Conservation (phyloP, 2,113 vertebrate genomes). For the Dryoscopus gambensis region DNA sequence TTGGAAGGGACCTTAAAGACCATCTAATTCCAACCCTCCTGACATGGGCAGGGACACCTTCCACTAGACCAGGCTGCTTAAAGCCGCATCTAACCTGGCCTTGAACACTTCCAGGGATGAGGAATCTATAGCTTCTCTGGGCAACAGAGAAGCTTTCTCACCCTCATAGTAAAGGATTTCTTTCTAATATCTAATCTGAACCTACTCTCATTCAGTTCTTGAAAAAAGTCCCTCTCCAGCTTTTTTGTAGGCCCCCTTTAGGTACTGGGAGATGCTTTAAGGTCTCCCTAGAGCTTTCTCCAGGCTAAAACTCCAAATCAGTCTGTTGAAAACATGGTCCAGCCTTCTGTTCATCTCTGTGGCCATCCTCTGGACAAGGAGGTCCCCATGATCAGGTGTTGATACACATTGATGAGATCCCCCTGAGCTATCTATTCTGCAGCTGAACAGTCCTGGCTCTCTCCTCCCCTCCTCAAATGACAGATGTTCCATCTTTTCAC, state of each 20-base stretch:
- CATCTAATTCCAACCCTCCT: neutral
- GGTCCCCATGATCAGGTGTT: neutral
- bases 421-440: neutral
- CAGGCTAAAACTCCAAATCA: neutral
- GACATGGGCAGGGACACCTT: rapidly evolving
- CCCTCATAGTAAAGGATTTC: neutral
- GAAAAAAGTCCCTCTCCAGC: neutral
- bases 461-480: neutral
- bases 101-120: neutral
- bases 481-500: neutral
- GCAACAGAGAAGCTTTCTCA: neutral
- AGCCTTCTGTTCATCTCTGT: neutral
- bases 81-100: neutral
- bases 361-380: neutral
- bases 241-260: neutral
- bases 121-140: neutral
- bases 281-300: neutral
- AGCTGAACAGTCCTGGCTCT: neutral
- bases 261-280: neutral
- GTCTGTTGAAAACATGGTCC: neutral
- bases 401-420: neutral
- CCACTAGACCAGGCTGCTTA: neutral
- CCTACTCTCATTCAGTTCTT: neutral
- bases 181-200: neutral
- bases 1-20: neutral